Conservation (phyloP, 2,113 vertebrate genomes). For the Apteryx mantelli region DNA sequence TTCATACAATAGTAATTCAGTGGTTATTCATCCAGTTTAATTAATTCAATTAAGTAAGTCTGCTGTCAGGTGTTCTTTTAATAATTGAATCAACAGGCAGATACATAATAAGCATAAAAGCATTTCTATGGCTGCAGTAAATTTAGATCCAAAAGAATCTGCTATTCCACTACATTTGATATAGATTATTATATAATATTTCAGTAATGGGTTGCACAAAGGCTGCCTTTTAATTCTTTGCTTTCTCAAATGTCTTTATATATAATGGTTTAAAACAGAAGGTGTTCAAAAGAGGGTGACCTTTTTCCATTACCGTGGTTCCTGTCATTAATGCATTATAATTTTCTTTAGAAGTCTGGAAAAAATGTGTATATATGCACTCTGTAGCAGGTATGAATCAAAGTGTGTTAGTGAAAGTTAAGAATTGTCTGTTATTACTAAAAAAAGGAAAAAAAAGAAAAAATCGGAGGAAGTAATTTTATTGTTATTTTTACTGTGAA, state of each 20-base stretch:
- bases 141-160: constrained; percentile 90
- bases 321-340: constrained; percentile 89
- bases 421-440: constrained; percentile 77
- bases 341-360: constrained; percentile 87
- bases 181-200: constrained; percentile 89
- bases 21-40: constrained; percentile 88
- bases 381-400: constrained; percentile 82
- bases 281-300: constrained; percentile 86
- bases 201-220: constrained; percentile 87
- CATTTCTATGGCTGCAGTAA: constrained; percentile 87
- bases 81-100: constrained; percentile 94
- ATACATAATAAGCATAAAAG: constrained; percentile 91
- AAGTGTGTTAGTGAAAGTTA: constrained; percentile 81
- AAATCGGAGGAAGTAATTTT: constrained; percentile 66
- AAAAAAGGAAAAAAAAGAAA: constrained; percentile 33
- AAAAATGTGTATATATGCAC: constrained; percentile 82
- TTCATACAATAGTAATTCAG: constrained; percentile 83
- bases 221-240: constrained; percentile 88
- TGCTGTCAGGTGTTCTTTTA: constrained; percentile 90
- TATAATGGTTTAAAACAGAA: constrained; percentile 89
- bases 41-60: constrained; percentile 93
- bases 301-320: constrained; percentile 90
- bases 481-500: constrained; percentile 74
- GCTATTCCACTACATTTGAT: constrained; percentile 85
- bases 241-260: constrained; percentile 86